Conservation (phyloP, 1,140 invertebrate genomes). For the Bombus confusus region DNA sequence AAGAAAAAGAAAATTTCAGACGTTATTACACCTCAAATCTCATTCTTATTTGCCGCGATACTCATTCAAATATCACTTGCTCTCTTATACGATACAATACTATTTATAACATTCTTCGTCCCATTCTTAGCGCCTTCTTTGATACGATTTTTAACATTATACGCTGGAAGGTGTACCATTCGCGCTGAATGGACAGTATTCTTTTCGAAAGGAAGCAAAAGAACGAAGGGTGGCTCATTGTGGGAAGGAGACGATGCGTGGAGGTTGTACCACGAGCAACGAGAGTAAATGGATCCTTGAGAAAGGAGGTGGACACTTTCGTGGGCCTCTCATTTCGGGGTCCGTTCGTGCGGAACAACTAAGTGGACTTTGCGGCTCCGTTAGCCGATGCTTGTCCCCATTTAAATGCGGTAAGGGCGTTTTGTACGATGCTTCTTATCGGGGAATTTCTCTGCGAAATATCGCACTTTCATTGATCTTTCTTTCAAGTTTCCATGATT, state of each 20-base stretch:
- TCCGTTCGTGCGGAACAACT: constrained; percentile 60
- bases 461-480: background rate
- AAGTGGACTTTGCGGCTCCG: constrained; percentile 64
- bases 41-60: background rate
- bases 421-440: constrained; percentile 10
- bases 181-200: background rate
- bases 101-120: background rate
- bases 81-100: background rate
- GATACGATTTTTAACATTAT: background rate
- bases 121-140: background rate
- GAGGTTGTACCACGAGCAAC: constrained; percentile 65
- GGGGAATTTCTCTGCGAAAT: background rate
- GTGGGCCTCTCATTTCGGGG: constrained; percentile 58
- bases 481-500: background rate
- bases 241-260: constrained; percentile 54
- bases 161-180: background rate
- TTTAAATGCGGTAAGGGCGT: constrained; percentile 52
- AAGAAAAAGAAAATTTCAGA: background rate
- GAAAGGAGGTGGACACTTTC: constrained; percentile 43
- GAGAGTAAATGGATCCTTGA: constrained; percentile 64
- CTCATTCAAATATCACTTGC: background rate
- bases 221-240: constrained; percentile 40
- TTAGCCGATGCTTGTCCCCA: constrained; percentile 53
- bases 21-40: background rate
- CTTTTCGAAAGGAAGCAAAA: constrained; percentile 11